Evolutionary conservation across 2,113 vertebrate genomes (phyloP).

Genomic region (Anarrhichthys ocellatus): DNA sequence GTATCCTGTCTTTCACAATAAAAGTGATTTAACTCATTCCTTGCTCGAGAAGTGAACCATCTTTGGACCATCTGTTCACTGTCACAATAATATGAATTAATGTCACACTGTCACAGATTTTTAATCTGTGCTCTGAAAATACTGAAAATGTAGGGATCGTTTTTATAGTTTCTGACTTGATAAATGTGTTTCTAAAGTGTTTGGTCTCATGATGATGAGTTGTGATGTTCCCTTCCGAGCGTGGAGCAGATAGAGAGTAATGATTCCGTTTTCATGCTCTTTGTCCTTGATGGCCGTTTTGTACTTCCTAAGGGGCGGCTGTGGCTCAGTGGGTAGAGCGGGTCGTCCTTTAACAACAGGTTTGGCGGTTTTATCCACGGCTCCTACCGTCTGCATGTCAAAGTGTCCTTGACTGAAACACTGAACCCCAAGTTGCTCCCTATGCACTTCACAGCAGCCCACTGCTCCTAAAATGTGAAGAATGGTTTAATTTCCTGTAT

Average conservation of each 20-base stretch:
- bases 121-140: background rate
- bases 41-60: background rate
- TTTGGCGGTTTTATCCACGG: background rate
- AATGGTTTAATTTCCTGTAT: too few species aligned
- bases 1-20: constrained; percentile 12
- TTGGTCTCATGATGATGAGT: background rate
- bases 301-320: background rate
- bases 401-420: background rate
- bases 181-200: background rate
- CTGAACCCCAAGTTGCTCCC: too few species aligned
- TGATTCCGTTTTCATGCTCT: background rate
- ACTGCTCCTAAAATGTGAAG: too few species aligned
- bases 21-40: background rate
- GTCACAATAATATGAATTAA: background rate
- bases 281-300: background rate
- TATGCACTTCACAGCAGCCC: too few species aligned
- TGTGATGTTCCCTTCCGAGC: background rate
- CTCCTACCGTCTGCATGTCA: background rate
- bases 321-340: too few species aligned
- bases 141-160: background rate
- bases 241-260: background rate
- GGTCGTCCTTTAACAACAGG: background rate
- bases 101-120: background rate
- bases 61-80: constrained; percentile 11
- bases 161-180: background rate